phyloP scores from a whole-genome alignment of 2,888 invertebrate species.

The Ophioninae sp. region DNA sequence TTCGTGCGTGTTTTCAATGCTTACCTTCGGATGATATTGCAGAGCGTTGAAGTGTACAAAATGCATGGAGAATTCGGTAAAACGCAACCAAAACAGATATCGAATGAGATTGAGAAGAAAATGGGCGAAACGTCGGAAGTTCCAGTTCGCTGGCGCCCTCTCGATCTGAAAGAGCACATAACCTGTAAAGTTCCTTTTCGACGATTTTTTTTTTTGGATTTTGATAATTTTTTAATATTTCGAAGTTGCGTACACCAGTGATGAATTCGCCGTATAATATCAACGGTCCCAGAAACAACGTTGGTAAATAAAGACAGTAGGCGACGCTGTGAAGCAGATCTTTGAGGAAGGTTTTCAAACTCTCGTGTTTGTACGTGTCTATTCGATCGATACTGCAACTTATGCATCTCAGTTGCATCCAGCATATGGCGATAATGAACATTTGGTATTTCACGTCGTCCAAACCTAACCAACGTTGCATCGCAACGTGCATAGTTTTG shows the following conservation, averaged over 20 bases:
- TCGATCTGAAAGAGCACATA: constrained; percentile 68
- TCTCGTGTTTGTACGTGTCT: constrained; percentile 72
- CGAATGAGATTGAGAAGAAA: constrained; percentile 81
- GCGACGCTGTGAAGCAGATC: constrained; percentile 83
- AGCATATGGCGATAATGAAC: constrained; percentile 84
- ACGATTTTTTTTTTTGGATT: background rate
- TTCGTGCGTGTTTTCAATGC: background rate
- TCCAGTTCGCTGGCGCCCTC: constrained; percentile 79
- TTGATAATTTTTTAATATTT: background rate
- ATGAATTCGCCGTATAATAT: constrained; percentile 88
- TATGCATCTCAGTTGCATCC: constrained; percentile 89
- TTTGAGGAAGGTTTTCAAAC: constrained; percentile 75
- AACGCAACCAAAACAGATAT: constrained; percentile 86
- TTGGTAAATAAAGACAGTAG: constrained; percentile 92
- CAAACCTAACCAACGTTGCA: constrained; percentile 80
- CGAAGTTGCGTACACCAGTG: constrained; percentile 77
- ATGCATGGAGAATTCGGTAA: constrained; percentile 89
- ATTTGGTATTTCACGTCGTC: constrained; percentile 83
- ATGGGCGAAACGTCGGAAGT: constrained; percentile 61
- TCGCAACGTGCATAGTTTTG: constrained; percentile 81
- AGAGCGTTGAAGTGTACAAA: constrained; percentile 92
- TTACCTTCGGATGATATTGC: constrained; percentile 85
- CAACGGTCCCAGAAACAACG: constrained; percentile 92
- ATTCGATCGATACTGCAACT: constrained; percentile 87
- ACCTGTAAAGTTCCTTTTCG: background rate